Conservation (phyloP, 2,797 vertebrate species). For the Enteromius anoplus region DNA sequence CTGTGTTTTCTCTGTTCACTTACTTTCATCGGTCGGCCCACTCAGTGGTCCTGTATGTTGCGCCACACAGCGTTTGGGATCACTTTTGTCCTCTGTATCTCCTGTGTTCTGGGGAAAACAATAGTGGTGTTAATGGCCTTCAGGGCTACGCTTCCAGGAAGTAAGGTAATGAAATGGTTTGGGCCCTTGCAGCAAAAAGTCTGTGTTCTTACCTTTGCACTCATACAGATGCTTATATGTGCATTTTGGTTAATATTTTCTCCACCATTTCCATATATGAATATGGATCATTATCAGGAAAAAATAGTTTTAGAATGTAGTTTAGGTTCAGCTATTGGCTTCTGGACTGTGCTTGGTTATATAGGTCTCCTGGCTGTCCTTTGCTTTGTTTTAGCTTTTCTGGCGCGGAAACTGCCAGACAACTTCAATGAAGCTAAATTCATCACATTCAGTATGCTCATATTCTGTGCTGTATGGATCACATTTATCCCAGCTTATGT, state of each 20-base stretch:
- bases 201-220: constrained; percentile 44
- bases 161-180: constrained; percentile 3
- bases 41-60: constrained; percentile 57
- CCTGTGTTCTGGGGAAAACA: constrained; percentile 7
- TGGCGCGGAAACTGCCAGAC: background rate
- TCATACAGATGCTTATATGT: constrained; percentile 60
- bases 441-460: constrained; percentile 21
- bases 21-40: constrained; percentile 58
- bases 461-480: constrained; percentile 25
- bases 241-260: constrained; percentile 55
- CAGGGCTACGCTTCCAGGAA: constrained; percentile 8
- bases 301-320: constrained; percentile 52
- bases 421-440: constrained; percentile 26
- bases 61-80: constrained; percentile 58
- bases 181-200: background rate
- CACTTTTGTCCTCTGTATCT: constrained; percentile 19
- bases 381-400: constrained; percentile 8
- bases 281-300: constrained; percentile 28
- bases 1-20: constrained; percentile 63
- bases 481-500: constrained; percentile 6
- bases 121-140: constrained; percentile 11
- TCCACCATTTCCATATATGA: constrained; percentile 56
- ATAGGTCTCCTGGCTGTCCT: constrained; percentile 7
- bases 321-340: constrained; percentile 13
- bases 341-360: constrained; percentile 9